These are phyloP conservation scores for Helogale parvula DNA, from an alignment of 2,113 vertebrate species.

Conservation along the genomic window DNA sequence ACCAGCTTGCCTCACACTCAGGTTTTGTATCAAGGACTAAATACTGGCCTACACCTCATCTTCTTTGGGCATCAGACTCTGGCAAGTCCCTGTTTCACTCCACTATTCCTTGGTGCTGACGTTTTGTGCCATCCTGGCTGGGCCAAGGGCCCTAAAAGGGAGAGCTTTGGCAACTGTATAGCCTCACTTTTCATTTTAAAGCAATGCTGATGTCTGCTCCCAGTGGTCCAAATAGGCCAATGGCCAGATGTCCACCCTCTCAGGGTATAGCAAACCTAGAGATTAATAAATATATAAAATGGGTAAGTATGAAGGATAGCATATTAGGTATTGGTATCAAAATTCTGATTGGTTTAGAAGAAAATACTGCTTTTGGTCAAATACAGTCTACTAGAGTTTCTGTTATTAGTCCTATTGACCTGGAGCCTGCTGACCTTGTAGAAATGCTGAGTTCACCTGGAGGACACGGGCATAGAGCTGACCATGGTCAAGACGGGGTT, in stretches of 20 bases:
- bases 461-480: background rate
- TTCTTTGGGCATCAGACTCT: background rate
- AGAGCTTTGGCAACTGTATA: background rate
- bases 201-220: background rate
- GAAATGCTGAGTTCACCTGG: background rate
- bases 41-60: background rate
- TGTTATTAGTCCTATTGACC: rapidly evolving
- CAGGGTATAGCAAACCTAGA: background rate
- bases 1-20: background rate
- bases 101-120: background rate
- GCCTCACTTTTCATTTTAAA: background rate
- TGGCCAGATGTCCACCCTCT: background rate
- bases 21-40: background rate
- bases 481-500: background rate
- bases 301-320: background rate
- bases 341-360: background rate
- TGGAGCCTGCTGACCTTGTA: too few relatives aligned
- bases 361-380: background rate
- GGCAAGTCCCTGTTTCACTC: background rate
- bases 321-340: background rate
- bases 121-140: background rate
- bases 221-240: background rate
- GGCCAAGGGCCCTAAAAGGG: background rate
- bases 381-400: background rate
- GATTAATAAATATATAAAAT: background rate